phyloP scores from a whole-genome alignment of 2,113 vertebrate genomes.

The Polypterus senegalus region DNA sequence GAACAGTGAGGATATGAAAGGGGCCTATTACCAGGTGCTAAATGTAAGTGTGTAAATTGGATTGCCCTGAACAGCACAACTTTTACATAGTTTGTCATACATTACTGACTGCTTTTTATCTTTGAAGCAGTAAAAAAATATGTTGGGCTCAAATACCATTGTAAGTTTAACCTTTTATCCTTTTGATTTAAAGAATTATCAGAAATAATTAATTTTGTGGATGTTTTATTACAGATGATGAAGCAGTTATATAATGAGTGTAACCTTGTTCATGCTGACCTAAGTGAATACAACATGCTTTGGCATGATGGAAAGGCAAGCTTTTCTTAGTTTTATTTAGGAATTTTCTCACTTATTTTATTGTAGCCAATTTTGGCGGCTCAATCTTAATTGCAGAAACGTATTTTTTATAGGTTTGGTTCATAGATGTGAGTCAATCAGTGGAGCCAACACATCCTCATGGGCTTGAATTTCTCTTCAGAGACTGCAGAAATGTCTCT shows the following conservation, averaged over 20 bases:
- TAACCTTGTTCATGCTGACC: slow-evolving; percentile 83
- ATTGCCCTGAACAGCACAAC: neutral
- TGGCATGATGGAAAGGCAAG: slow-evolving; percentile 75
- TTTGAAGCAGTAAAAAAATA: neutral
- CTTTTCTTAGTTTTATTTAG: neutral
- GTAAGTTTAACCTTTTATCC: no score
- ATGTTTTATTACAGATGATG: slow-evolving; percentile 64
- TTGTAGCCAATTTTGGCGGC: no score
- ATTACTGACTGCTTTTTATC: neutral
- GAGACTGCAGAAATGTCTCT: slow-evolving; percentile 86
- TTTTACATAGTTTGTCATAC: neutral
- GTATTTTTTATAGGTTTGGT: slow-evolving; percentile 64
- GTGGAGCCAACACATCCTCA: slow-evolving; percentile 90
- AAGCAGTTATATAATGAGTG: slow-evolving; percentile 75
- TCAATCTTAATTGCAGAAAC: no score
- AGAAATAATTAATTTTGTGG: no score
- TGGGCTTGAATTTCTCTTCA: slow-evolving; percentile 84
- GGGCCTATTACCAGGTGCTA: slow-evolving; percentile 71
- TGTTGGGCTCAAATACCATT: no score
- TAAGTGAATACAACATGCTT: slow-evolving; percentile 95
- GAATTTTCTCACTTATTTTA: no score
- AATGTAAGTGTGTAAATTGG: slow-evolving; percentile 44
- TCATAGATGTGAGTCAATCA: slow-evolving; percentile 95
- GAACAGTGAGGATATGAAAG: slow-evolving; percentile 71
- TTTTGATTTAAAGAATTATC: no score